These are phyloP conservation scores for Hanleya hanleyi DNA, from an alignment of 2,888 invertebrate species.

Conservation along the genomic window DNA sequence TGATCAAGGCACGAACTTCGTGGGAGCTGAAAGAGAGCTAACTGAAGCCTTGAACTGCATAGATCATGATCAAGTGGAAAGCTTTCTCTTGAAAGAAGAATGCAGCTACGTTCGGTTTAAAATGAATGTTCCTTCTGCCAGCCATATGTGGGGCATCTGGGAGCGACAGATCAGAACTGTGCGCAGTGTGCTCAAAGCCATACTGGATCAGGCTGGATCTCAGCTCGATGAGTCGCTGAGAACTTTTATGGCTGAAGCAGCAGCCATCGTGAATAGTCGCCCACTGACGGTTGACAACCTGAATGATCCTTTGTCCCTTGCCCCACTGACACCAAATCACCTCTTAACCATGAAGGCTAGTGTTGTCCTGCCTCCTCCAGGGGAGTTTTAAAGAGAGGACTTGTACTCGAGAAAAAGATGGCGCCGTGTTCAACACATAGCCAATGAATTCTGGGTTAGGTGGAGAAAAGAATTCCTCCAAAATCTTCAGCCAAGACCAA, in stretches of 20 bases:
- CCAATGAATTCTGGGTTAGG: slow-evolving; percentile 42
- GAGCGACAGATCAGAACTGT: slow-evolving; percentile 28
- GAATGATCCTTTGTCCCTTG: slow-evolving; percentile 16
- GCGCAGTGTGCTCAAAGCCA: slow-evolving; percentile 13
- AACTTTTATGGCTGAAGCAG: slow-evolving; percentile 27
- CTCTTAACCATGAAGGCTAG: slow-evolving; percentile 28
- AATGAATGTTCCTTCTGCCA: too few relatives aligned
- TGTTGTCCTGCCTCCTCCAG: too few relatives aligned
- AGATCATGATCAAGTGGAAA: slow-evolving; percentile 15
- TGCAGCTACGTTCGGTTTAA: slow-evolving; percentile 10
- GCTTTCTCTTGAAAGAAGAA: slow-evolving; percentile 12
- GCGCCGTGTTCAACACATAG: slow-evolving; percentile 28
- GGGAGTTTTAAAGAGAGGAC: slow-evolving; percentile 16
- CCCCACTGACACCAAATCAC: slow-evolving; percentile 29
- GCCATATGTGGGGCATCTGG: slow-evolving; percentile 33
- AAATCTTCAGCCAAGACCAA: slow-evolving; percentile 29
- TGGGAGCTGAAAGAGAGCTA: slow-evolving; percentile 34
- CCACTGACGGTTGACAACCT: slow-evolving; percentile 18
- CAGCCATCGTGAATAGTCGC: slow-evolving; percentile 24
- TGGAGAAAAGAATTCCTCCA: slow-evolving; percentile 41
- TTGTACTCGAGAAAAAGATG: too few relatives aligned
- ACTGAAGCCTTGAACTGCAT: slow-evolving; percentile 11
- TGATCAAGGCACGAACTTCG: slow-evolving; percentile 39
- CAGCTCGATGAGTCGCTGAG: slow-evolving; percentile 18
- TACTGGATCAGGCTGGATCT: slow-evolving; percentile 4